Evolutionary conservation across 2,888 invertebrate genomes (phyloP).

Genomic region (Latheticus oryzae): DNA sequence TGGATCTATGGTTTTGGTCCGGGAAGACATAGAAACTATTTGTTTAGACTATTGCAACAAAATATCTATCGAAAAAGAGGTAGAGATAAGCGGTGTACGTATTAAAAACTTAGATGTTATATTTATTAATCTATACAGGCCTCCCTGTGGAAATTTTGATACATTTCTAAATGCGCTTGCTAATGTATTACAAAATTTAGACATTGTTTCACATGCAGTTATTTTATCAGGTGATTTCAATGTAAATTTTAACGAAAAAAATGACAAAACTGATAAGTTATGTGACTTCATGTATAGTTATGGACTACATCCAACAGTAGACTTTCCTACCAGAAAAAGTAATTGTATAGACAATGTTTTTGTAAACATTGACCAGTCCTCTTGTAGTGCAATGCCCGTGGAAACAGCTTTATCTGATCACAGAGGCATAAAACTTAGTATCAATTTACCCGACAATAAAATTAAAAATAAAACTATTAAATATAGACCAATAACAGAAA

Average conservation of each 20-base stretch:
- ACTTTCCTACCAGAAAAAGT: no score
- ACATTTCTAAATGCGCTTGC: no score
- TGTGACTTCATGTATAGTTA: no score
- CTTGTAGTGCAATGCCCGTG: background rate
- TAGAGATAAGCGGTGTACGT: slow-evolving; percentile 5
- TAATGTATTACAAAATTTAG: no score
- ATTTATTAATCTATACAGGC: no score
- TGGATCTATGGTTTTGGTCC: slow-evolving; percentile 2
- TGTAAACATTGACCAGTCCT: background rate
- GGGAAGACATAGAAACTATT: slow-evolving; percentile 1
- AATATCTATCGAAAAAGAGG: slow-evolving; percentile 1
- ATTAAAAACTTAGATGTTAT: slow-evolving; percentile 7
- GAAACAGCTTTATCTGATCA: background rate
- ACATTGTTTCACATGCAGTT: no score
- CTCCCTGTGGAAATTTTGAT: no score
- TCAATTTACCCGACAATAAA: background rate
- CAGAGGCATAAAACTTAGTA: background rate
- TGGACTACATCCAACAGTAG: no score
- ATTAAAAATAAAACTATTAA: background rate
- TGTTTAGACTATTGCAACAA: slow-evolving; percentile 9
- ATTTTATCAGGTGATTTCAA: no score
- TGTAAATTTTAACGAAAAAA: no score
- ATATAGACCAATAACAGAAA: background rate
- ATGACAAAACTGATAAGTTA: no score
- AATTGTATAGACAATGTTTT: no score